Conservation (phyloP, 1,140 invertebrate genomes). For the Drosophila sechellia region DNA sequence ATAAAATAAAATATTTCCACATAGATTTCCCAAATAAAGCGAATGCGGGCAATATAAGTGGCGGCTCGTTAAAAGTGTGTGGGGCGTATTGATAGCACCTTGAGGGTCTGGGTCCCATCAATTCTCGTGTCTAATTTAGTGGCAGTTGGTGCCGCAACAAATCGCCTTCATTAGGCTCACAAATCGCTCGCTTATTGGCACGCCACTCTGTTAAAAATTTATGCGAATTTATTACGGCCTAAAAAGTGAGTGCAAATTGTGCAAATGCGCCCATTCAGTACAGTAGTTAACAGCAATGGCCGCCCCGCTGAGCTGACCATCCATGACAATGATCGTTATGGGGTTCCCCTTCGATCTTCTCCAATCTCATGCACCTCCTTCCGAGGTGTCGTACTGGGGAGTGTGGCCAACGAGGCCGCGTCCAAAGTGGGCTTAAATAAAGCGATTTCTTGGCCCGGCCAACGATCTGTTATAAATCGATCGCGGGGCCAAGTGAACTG, state of each 20-base stretch:
- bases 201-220: slow-evolving; percentile 56
- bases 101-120: slow-evolving; percentile 41
- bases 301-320: slow-evolving; percentile 62
- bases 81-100: slow-evolving; percentile 22
- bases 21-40: slow-evolving; percentile 62
- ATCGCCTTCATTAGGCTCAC: slow-evolving; percentile 77
- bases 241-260: slow-evolving; percentile 70
- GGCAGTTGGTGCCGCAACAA: slow-evolving; percentile 72
- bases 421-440: slow-evolving; percentile 57
- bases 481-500: slow-evolving; percentile 19
- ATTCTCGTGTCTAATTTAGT: slow-evolving; percentile 68
- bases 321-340: slow-evolving; percentile 57
- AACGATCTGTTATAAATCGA: slow-evolving; percentile 44
- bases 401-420: slow-evolving; percentile 50
- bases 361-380: not conserved
- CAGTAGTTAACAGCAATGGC: slow-evolving; percentile 72
- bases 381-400: slow-evolving; percentile 24
- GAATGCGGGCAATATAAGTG: slow-evolving; percentile 48
- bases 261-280: slow-evolving; percentile 67
- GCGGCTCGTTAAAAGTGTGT: slow-evolving; percentile 62
- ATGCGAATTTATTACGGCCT: slow-evolving; percentile 69
- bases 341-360: not conserved
- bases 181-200: slow-evolving; percentile 72
- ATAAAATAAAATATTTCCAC: slow-evolving; percentile 81
- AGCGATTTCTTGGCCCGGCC: slow-evolving; percentile 45